Conservation (phyloP, 2,113 vertebrate genomes). For the Callocephalon fimbriatum region DNA sequence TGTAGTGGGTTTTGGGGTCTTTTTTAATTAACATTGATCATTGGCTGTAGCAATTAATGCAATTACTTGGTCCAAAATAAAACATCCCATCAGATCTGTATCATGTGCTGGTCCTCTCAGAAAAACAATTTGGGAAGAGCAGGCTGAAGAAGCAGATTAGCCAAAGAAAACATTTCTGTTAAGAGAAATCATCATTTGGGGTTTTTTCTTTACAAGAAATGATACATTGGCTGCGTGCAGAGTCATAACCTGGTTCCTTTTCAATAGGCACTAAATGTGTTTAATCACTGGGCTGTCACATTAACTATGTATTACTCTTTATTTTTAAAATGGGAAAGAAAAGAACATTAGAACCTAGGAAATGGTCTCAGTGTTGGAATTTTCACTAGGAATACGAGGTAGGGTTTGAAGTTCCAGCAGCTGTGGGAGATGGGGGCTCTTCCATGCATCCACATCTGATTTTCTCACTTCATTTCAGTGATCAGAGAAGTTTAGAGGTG, state of each 20-base stretch:
- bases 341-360: background rate
- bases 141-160: slow-evolving; percentile 36
- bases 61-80: slow-evolving; percentile 46
- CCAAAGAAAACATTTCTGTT: slow-evolving; percentile 39
- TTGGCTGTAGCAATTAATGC: slow-evolving; percentile 35
- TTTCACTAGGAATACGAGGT: background rate
- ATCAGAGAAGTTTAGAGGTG: background rate
- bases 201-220: background rate
- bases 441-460: background rate
- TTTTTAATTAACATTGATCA: slow-evolving; percentile 43
- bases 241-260: slow-evolving; percentile 66
- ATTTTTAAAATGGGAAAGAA: slow-evolving; percentile 28
- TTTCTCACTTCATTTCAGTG: slow-evolving; percentile 2
- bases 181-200: slow-evolving; percentile 1
- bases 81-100: slow-evolving; percentile 13
- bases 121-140: slow-evolving; percentile 40
- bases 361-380: slow-evolving; percentile 9
- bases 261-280: slow-evolving; percentile 54
- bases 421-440: background rate
- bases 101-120: background rate
- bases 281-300: slow-evolving; percentile 55
- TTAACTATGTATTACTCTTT: slow-evolving; percentile 55
- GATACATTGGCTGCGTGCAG: background rate
- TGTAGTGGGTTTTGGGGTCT: background rate
- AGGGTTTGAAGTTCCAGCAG: background rate